A percentile compares a stretch with the other conserved stretches of the same genome.
phyloP scores from a whole-genome alignment of 2,113 vertebrate genomes.

The Cyprinodon variegatus region DNA sequence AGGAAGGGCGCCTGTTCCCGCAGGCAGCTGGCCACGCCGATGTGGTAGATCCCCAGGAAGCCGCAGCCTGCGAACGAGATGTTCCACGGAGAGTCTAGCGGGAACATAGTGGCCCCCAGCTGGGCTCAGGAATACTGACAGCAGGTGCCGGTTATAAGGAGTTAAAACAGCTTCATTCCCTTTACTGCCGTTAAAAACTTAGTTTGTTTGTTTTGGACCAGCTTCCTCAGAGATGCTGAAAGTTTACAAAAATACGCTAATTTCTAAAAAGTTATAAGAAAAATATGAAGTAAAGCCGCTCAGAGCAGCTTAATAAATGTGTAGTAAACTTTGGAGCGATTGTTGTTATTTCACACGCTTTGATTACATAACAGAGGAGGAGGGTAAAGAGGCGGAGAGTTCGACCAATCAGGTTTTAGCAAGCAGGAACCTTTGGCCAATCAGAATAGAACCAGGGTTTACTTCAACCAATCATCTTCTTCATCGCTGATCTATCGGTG shows the following conservation, averaged over 20 bases:
- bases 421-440: slow-evolving; percentile 7
- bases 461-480: slow-evolving; percentile 26
- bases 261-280: too few relatives aligned
- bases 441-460: neutral
- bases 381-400: neutral
- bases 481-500: neutral
- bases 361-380: neutral
- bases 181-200: too few relatives aligned
- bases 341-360: slow-evolving; percentile 34
- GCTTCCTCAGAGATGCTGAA: neutral
- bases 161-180: too few relatives aligned
- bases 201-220: neutral
- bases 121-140: too few relatives aligned
- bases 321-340: slow-evolving; percentile 7
- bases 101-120: slow-evolving; percentile 83
- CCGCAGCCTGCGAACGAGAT: slow-evolving; percentile 98
- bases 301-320: slow-evolving; percentile 17
- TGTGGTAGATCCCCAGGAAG: slow-evolving; percentile 94
- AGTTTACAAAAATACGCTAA: neutral
- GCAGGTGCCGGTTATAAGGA: too few relatives aligned
- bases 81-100: slow-evolving; percentile 89
- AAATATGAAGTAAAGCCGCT: neutral
- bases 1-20: slow-evolving; percentile 91
- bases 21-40: slow-evolving; percentile 95
- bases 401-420: slow-evolving; percentile 44